A percentile compares a stretch with the other conserved stretches of the same genome.
phyloP scores from a whole-genome alignment of 2,113 vertebrate species.

The Actinemys pallida region DNA sequence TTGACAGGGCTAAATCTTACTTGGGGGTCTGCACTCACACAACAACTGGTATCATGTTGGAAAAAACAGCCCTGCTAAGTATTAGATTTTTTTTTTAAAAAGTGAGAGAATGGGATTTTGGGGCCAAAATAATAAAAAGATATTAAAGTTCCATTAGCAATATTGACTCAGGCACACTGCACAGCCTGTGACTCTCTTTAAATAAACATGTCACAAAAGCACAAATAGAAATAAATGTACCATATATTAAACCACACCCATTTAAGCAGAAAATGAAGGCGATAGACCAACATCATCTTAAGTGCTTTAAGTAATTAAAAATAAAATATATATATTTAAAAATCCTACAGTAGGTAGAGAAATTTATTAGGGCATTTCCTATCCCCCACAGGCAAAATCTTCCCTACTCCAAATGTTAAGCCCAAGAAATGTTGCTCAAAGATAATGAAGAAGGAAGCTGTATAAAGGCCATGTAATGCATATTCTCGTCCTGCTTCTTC shows the following conservation, averaged over 20 bases:
- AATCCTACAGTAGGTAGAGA: neutral
- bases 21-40: neutral
- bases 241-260: neutral
- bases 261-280: neutral
- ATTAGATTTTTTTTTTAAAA: neutral
- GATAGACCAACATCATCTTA: neutral
- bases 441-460: neutral
- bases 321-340: neutral
- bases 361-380: neutral
- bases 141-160: neutral
- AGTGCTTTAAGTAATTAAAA: neutral
- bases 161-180: neutral
- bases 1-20: neutral
- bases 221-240: neutral
- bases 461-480: neutral
- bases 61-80: neutral
- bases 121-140: neutral
- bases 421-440: neutral
- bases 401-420: neutral
- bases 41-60: neutral
- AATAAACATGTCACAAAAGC: neutral
- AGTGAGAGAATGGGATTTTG: neutral
- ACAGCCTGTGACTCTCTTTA: neutral
- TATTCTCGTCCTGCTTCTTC: neutral
- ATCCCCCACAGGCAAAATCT: neutral